Base-by-base conservation (phyloP, 2,888 invertebrate genomes). In the Prosapia bicincta region DNA sequence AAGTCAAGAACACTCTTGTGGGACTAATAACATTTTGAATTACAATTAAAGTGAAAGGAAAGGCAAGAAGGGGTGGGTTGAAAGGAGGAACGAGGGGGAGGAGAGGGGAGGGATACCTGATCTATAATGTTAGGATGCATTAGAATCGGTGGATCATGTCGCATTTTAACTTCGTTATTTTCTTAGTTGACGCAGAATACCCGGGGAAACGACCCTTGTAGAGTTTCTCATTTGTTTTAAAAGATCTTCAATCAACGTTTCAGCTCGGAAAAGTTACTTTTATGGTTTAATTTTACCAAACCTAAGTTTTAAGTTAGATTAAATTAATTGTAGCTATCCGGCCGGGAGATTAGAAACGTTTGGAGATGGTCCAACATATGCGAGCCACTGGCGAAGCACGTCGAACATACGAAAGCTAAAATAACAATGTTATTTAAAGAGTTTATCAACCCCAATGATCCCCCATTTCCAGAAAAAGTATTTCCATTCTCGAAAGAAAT, bases 1-100 rank as follows among this genome's bases (percentile, higher is more conserved):
- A 25, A 65, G 28, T 65, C 38, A 54, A 23, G 69, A 74, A 74
- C 69, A 54, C 74, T 74, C 74, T 74, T 74, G 74, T 69, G 74
- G 74, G 74, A 69, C 69, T 74, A 74, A 74, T 74, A 74, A 69
- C 74, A 74, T 74, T 74, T 74, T 69, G 74, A 74, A 74, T 74
- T 69, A 74, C 74, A 74, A 74, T 74, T 74, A 74, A 69, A 74
- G 65, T 65, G 74, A 54, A 26, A 77, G 75, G 68, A 26, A 67
- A 66, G 65, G 26, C 26, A 69, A 75, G 75, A 72, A 71, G 66
- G 66, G 72, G 75, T 77, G 75, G 68, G 30, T 66, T 32, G 54
- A 32, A 30, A 66, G 76, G 72, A 71, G 73, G 66, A 66, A 67
- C 73, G 30, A 30, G 9, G 77, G 75, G 68, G 32, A 65, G 66